phyloP scores from a whole-genome alignment of 1,140 invertebrate genomes.

The Acromyrmex charruanus region DNA sequence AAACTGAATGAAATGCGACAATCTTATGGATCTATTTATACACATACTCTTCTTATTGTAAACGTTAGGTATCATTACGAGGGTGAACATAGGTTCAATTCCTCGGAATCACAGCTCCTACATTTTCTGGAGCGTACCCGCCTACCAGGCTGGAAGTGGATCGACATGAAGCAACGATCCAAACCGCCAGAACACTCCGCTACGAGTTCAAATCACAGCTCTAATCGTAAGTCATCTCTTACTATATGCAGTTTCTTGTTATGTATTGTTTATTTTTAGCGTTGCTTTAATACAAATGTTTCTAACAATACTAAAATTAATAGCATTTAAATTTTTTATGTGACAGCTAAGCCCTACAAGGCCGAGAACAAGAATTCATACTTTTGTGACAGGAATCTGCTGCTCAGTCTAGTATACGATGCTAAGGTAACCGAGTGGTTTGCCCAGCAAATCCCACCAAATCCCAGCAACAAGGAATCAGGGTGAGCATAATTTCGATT shows the following conservation, averaged over 20 bases:
- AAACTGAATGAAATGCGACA: not conserved
- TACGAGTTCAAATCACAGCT: constrained; percentile 75
- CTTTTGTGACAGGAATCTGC: constrained; percentile 93
- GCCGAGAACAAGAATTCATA: constrained; percentile 88
- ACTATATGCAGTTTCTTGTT: not conserved
- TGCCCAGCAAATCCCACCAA: constrained; percentile 82
- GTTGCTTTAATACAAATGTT: not conserved
- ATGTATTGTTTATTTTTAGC: not conserved
- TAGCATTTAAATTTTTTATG: not conserved
- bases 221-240: constrained; percentile 54
- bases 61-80: constrained; percentile 87
- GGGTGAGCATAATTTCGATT: constrained; percentile 86
- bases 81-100: constrained; percentile 82
- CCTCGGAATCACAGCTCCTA: constrained; percentile 90
- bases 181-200: constrained; percentile 87
- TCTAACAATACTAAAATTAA: constrained; percentile 4
- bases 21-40: not conserved
- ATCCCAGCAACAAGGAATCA: constrained; percentile 90
- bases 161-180: constrained; percentile 86
- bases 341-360: constrained; percentile 87
- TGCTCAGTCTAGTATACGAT: constrained; percentile 94
- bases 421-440: constrained; percentile 95
- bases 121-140: constrained; percentile 93
- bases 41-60: not conserved
- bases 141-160: constrained; percentile 92